These are phyloP conservation scores for Australoheros facetus DNA, from an alignment of 2,797 vertebrate genomes.

Conservation along the genomic window DNA sequence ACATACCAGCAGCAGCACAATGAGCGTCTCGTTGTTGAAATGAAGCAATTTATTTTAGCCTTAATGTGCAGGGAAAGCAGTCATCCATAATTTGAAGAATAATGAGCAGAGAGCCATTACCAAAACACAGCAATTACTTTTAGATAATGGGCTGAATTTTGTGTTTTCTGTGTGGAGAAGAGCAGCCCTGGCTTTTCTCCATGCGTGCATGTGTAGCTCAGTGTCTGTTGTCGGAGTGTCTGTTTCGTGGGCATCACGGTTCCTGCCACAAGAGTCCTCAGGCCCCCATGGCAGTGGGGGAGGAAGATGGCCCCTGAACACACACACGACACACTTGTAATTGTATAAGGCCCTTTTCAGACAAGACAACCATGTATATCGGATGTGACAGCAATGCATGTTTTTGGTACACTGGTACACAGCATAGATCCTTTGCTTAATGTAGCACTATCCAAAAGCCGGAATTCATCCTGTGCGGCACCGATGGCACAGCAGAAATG, in stretches of 20 bases:
- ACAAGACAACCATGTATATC: neutral
- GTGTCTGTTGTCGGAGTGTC: neutral
- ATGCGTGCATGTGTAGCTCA: neutral
- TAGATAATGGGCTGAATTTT: conserved; percentile 38
- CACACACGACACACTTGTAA: neutral
- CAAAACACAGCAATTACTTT: conserved; percentile 55
- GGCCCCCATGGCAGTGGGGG: neutral
- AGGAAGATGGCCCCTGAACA: neutral
- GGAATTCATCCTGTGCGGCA: too few relatives aligned
- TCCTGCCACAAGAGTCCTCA: neutral
- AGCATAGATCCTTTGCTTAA: neutral
- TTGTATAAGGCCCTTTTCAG: neutral
- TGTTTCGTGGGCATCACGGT: neutral
- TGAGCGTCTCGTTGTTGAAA: conserved; percentile 15
- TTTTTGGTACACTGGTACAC: neutral
- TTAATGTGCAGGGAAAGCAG: conserved; percentile 28
- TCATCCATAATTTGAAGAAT: conserved; percentile 42
- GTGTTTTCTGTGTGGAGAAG: neutral
- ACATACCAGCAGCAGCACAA: conserved; percentile 15
- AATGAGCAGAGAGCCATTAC: conserved; percentile 33
- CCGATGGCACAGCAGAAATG: too few relatives aligned
- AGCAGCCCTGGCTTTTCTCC: neutral
- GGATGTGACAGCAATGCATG: neutral
- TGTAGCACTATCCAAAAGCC: neutral
- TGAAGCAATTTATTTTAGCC: conserved; percentile 51